Evolutionary conservation across 2,888 invertebrate genomes (phyloP).

Genomic region (Aporophyla lueneburgensis): DNA sequence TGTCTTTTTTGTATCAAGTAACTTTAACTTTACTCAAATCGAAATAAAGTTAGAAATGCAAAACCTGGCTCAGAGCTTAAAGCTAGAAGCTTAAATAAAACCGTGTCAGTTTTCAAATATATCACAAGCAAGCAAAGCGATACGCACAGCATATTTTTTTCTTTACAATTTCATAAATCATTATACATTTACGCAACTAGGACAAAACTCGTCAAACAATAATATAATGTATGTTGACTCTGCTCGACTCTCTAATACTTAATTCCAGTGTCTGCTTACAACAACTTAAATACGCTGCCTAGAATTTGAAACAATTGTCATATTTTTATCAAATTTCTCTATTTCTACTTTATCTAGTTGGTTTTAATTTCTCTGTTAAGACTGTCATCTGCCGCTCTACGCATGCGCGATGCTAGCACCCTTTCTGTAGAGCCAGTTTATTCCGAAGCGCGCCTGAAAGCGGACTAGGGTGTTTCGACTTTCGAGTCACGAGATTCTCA

Average conservation of each 20-base stretch:
- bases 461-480: slow-evolving; percentile 55
- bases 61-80: too few species aligned
- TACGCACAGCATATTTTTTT: background rate
- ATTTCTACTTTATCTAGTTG: slow-evolving; percentile 4
- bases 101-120: background rate
- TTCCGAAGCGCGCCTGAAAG: slow-evolving; percentile 60
- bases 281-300: background rate
- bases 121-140: background rate
- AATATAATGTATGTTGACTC: background rate
- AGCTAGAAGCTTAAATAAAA: too few species aligned
- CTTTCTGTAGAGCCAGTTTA: slow-evolving; percentile 67
- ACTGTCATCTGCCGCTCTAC: slow-evolving; percentile 44
- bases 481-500: slow-evolving; percentile 34
- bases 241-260: background rate
- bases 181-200: background rate
- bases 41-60: too few species aligned
- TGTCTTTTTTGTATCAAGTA: too few species aligned
- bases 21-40: too few species aligned
- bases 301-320: background rate
- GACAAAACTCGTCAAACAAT: background rate
- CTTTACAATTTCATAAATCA: background rate
- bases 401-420: slow-evolving; percentile 62
- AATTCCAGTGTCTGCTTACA: background rate
- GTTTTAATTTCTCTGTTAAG: slow-evolving; percentile 28
- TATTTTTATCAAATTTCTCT: background rate